Base-by-base conservation (phyloP, 2,797 vertebrate species). In the Enteromius argenteus region DNA sequence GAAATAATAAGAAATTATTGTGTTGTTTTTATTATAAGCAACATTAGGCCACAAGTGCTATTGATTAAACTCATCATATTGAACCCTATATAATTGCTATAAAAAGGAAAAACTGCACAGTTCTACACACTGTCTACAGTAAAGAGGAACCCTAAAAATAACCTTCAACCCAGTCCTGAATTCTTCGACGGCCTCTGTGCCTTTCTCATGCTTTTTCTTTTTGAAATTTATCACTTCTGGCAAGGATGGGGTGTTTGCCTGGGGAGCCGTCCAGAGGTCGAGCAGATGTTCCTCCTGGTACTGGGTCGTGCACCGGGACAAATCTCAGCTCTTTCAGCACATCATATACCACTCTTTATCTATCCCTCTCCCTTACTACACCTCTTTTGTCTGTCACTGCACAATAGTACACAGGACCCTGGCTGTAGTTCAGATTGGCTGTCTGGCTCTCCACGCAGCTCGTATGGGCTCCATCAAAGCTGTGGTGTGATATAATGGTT, bases 111-210 rank as follows among this genome's bases (percentile, higher is more conserved):
- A n/a, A 68, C 13, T 8, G 21, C n/a, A 44, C 49, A 27, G 11
- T 80, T 62, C 60, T 37, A 81, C 44, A 51, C 83, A 67, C 27
- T 30, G 23, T 67, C 56, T 84, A 77, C 88, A 44, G 72, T 21
- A 84, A 90, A 89, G 90, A 90, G 90, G 66, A 91, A 87, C 75
- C 85, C 91, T 90, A 93, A 93, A 93, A 92, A 93, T 92, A 88
- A 86, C 62, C 56, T 64, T 81, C 13, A 35, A 74, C 81, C 87
- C 73, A 86, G 51, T 89, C 53, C 86, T 93, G 86, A 67, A 85
- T 93, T 93, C 92, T 90, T 88, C 80, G 72, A 91, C 79, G 80
- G 90, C 87, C 86, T 86, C 35, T 46, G 42, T 46, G 42, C 85
- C 81, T 87, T 89, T 82, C 60, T 80, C 67, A 51, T 85, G 13